Base-by-base conservation (phyloP, 2,888 invertebrate genomes). In the Aphrophora alni region DNA sequence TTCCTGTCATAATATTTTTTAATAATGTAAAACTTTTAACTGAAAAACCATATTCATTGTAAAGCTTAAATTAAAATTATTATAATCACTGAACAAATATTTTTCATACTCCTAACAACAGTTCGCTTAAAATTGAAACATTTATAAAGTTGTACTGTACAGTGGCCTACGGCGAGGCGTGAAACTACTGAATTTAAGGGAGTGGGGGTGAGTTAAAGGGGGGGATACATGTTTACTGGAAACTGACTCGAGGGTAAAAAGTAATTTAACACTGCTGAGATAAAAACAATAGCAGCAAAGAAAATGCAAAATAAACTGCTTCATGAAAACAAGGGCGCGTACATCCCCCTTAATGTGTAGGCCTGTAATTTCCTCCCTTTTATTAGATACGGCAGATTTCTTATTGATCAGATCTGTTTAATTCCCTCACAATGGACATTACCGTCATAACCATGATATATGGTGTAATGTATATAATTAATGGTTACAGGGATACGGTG, bases 271-370 rank as follows among this genome's bases (percentile, higher is more conserved):
- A 80, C 80, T 75, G 76, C 51, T 70, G 80, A 73, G 80, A 80
- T 80, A 80, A 80, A 80, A 80, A 80, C 80, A 80, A 80, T 76
- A 80, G 80, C 75, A 80, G 80, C 80, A 76, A 76, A 80, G 80
- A 80, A 80, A 80, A 80, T 80, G 80, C 80, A 80, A 80, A 80
- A 80, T 80, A 80, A 80, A 80, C 75, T 80, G 80, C 73, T 73
- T 24, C 73, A 73, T 73, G 73, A 73, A 38, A 59, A 59, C 59
- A 59, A 59, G 59, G 59, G 59, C 21, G 59, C 59, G 59, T 59
- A 59, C 59, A 59, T 59, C 59, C 59, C 59, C 59, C 59, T 59
- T 59, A 71, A 75, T 71, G 76, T 38, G 75, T 25, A 69, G 70
- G 33, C 70, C 77, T 76, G 76, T 80, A 80, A 80, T 80, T 75